Evolutionary conservation across 2,113 vertebrate species (phyloP), one percentile per base, ranked within the genome.

Genomic region (Alethe diademata): DNA sequence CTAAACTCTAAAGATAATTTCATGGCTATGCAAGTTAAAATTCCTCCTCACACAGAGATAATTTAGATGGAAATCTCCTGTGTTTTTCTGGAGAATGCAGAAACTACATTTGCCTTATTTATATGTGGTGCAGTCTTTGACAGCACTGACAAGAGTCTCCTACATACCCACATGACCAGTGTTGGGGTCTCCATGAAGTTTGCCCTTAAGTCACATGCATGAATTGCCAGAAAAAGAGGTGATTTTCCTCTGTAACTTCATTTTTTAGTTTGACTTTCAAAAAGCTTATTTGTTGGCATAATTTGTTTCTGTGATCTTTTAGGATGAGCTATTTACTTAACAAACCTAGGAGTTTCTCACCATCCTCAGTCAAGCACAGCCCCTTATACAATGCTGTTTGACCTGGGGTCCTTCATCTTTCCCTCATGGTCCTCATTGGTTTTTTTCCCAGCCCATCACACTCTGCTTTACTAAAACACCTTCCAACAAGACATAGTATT

Each of bases 11-110:
- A 73, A 56, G 74, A 85, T 51, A 73, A 80, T 88, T 83, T 86
- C 51, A 86, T 14, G 38, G 90, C 73, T 92, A 70, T 54, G 64
- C 71, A 80, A 95, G 88, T 92, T 84, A 76, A 67, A 76, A 91
- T 81, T 93, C 80, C 78, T 85, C 61, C 48, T 64, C 43, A 28
- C 43, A 67, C 0, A 51, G 2, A 70, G 60, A 22, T 40, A 73
- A 84, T 74, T 78, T 36, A 84, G 57, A 89, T 16, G 69, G 61
- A 87, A 91, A 65, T 67, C 36, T 69, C 73, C 14, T 1, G 2
- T 35, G 36, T 35, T 80, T 50, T 86, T 83, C 60, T 74, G 47
- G 35, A 90, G 66, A 85, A 60, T 0, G 0, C 0, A 66, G 17
- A 29, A 86, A 43, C 36, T 74, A 19, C n/a, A 53, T 61, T 60